Base-by-base conservation (phyloP, 2,888 invertebrate species). In the Tuberolachnus salignus region DNA sequence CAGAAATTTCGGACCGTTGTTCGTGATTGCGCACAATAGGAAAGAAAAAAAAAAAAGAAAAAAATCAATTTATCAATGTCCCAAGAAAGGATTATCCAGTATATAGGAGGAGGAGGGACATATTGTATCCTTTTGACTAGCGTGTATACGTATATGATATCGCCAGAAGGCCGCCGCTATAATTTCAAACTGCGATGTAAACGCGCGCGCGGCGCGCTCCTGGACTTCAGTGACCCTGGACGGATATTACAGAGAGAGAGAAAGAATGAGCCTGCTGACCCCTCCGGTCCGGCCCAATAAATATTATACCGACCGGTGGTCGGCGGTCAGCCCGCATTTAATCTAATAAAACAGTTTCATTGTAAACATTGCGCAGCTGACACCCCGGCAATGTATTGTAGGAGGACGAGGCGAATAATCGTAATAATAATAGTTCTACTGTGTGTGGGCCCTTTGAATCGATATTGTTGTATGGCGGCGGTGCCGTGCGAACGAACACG, bases 31-130 rank as follows among this genome's bases (percentile, higher is more conserved):
- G 14, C 26, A 74, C 44, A 74, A 64, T 66, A 16, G 53, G 53
- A 3, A 34, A 6, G 34, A 6, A 34, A 34, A 6, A 34, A 34
- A 6, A 34, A 34, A 6, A 34, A 34, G 34, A 34, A 34, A 66
- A 69, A 69, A 78, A 78, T 78, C 67, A 51, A 78, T 78, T 67
- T 61, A 69, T 78, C 78, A 78, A 67, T 42, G 59, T 67, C 69
- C 21, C 34, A n/a, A 34, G 67, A 61, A 67, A 78, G 78, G 78
- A 78, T 78, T 78, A 69, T 51, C 23, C 26, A n/a, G 21, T 49
- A n/a, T 3, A 6, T 34, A 34, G 3, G 34, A 9, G 51, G n/a
- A 59, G 59, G 55, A 51, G 34, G 67, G 59, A 69, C 55, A 2
- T 51, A 34, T 51, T 21, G 57, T 34, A 78, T 78, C 67, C 67